These are phyloP conservation scores for Poeciliopsis infans DNA, from an alignment of 2,797 vertebrate genomes.

Conservation along the genomic window DNA sequence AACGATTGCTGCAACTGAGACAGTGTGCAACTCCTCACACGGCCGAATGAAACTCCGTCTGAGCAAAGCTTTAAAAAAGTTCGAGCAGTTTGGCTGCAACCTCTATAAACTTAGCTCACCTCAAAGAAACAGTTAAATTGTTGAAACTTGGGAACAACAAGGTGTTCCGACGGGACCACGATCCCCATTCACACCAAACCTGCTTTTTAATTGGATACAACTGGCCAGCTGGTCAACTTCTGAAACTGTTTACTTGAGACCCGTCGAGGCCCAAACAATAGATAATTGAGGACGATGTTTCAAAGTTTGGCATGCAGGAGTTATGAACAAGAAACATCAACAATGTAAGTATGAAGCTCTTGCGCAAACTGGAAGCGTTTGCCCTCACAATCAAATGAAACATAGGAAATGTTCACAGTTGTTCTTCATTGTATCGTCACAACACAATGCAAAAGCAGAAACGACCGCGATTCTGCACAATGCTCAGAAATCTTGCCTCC, in stretches of 20 bases:
- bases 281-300: not conserved
- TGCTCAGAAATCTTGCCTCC: too few species aligned
- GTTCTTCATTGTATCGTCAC: not conserved
- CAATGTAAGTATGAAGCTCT: not conserved
- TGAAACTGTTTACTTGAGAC: not conserved
- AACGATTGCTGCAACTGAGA: not conserved
- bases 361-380: not conserved
- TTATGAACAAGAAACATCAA: not conserved
- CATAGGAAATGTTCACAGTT: not conserved
- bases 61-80: not conserved
- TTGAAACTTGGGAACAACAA: not conserved
- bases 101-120: not conserved
- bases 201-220: not conserved
- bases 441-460: too few species aligned
- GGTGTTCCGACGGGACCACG: not conserved
- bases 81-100: not conserved
- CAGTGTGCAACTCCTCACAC: not conserved
- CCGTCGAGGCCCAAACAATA: not conserved
- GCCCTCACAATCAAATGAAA: not conserved
- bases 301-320: not conserved
- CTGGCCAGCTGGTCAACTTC: not conserved
- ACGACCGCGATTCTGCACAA: too few species aligned
- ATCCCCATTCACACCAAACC: not conserved
- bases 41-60: not conserved
- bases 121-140: not conserved